Evolutionary conservation across 2,888 invertebrate genomes (phyloP).

Genomic region (Melikaiella ostensackeni): DNA sequence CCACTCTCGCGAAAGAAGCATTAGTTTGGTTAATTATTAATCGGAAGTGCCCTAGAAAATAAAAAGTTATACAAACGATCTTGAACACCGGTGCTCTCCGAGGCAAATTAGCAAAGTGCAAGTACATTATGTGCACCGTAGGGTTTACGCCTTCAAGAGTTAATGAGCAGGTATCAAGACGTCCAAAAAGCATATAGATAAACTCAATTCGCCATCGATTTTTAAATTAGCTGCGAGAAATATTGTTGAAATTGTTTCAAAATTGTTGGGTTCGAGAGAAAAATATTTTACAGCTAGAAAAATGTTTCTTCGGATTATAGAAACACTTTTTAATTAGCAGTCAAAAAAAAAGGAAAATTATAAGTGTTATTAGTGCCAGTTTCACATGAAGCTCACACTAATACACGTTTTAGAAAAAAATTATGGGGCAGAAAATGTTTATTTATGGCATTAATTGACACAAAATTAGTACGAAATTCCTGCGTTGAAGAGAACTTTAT

Average conservation of each 20-base stretch:
- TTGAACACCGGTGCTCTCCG: conserved; percentile 14
- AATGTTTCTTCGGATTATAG: no score
- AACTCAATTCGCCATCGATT: neutral
- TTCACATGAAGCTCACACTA: no score
- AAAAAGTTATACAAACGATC: conserved; percentile 35
- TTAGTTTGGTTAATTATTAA: conserved; percentile 33
- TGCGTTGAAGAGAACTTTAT: no score
- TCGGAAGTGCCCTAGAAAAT: conserved; percentile 29
- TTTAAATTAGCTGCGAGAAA: neutral
- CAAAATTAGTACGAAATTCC: no score
- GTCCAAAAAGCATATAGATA: neutral
- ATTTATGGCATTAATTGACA: no score
- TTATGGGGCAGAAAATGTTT: no score
- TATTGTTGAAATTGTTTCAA: neutral
- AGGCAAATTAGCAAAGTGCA: conserved; percentile 38
- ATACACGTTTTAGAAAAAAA: no score
- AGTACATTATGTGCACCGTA: conserved; percentile 1
- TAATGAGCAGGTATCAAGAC: conserved; percentile 26
- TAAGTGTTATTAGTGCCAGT: no score
- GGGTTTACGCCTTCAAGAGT: neutral
- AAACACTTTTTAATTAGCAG: no score
- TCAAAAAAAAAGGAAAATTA: no score
- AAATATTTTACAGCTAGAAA: no score
- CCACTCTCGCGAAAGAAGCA: conserved; percentile 26
- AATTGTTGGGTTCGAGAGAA: no score